phyloP scores from a whole-genome alignment of 2,113 vertebrate species.

The Barnardius zonarius region DNA sequence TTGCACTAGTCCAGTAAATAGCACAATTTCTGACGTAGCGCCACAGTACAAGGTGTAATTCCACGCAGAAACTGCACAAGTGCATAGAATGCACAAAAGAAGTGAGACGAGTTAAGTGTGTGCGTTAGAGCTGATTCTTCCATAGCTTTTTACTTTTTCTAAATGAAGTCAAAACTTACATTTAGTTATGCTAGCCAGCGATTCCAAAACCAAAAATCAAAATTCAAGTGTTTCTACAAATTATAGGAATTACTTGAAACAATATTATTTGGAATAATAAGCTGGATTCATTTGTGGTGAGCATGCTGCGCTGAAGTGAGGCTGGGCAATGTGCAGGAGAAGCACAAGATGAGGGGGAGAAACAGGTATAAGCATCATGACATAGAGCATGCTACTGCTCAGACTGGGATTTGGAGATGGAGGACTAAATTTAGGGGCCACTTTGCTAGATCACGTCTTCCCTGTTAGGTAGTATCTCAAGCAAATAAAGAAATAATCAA shows the following conservation, averaged over 20 bases:
- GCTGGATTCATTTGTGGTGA: rapidly evolving
- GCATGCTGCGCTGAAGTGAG: not conserved
- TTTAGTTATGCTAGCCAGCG: not conserved
- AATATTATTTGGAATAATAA: not conserved
- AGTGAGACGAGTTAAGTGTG: not conserved
- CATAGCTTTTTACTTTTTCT: not conserved
- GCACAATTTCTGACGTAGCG: not conserved
- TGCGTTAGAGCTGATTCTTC: not conserved
- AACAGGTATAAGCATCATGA: not conserved
- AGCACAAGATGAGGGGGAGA: not conserved
- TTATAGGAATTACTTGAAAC: not conserved
- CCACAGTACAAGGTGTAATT: not conserved
- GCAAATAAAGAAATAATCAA: not conserved
- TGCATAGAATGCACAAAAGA: not conserved
- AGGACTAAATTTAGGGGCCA: not conserved
- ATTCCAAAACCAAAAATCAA: not conserved
- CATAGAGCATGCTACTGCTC: not conserved
- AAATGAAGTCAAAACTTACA: not conserved
- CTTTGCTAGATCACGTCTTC: not conserved
- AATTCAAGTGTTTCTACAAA: not conserved
- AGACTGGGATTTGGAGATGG: not conserved
- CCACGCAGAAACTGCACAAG: not conserved
- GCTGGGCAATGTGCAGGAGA: not conserved
- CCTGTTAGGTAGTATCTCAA: not conserved
- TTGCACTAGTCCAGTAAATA: not conserved